Evolutionary conservation across 2,113 vertebrate species (phyloP).

Genomic region (Corythornis cristatus): DNA sequence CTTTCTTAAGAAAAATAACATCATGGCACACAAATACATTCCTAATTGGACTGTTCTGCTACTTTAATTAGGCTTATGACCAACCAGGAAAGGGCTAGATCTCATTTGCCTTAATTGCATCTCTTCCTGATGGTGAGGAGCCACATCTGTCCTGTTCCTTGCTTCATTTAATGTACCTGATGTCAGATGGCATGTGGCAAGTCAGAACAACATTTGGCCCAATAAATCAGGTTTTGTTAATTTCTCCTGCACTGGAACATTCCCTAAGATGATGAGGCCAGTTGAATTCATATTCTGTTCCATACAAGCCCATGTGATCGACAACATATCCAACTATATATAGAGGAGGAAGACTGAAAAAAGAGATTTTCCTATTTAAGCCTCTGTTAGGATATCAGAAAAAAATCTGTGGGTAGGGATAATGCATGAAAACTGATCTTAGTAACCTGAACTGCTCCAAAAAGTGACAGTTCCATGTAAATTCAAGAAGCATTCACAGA

Average conservation of each 20-base stretch:
- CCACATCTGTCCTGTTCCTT: background rate
- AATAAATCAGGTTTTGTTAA: background rate
- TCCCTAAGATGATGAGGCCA: background rate
- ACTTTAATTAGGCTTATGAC: slow-evolving; percentile 15
- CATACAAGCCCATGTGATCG: background rate
- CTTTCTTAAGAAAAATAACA: background rate
- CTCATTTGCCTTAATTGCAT: slow-evolving; percentile 48
- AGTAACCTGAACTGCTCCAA: background rate
- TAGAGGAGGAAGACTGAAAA: background rate
- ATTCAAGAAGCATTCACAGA: background rate
- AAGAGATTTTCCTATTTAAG: background rate
- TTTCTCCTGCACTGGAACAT: background rate
- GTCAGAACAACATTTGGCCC: background rate
- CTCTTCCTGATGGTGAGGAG: slow-evolving; percentile 5
- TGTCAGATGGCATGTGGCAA: background rate
- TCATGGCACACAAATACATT: background rate
- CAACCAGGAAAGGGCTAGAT: slow-evolving; percentile 42
- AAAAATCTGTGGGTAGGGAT: background rate
- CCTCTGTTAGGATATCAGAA: background rate
- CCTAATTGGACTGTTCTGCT: background rate
- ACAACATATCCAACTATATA: background rate
- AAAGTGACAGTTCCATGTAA: background rate
- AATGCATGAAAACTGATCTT: background rate
- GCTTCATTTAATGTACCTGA: background rate
- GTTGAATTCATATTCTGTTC: background rate